phyloP scores from a whole-genome alignment of 2,888 invertebrate genomes.

The Flabesymbios commensalis region DNA sequence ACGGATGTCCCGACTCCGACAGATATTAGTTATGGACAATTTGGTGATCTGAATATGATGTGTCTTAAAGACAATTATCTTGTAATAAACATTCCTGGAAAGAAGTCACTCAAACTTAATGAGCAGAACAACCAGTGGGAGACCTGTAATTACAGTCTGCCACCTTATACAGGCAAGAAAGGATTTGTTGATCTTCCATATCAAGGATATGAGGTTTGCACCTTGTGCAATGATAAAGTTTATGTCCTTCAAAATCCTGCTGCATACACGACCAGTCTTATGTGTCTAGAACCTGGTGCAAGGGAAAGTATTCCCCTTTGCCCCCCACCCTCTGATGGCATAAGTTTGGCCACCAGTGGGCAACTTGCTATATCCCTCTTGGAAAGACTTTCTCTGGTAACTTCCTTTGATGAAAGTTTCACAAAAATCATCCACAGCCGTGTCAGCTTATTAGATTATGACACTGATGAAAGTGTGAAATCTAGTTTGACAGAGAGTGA shows the following conservation, averaged over 20 bases:
- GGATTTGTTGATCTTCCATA: conserved; percentile 37
- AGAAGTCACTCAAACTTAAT: conserved; percentile 52
- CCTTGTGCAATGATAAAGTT: conserved; percentile 44
- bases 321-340: conserved; percentile 55
- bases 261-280: conserved; percentile 52
- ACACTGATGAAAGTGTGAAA: conserved; percentile 50
- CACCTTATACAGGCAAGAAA: conserved; percentile 35
- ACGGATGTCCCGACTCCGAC: conserved; percentile 49
- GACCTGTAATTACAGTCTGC: conserved; percentile 45
- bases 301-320: conserved; percentile 45
- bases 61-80: conserved; percentile 52
- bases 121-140: conserved; percentile 53
- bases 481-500: conserved; percentile 38
- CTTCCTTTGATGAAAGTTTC: conserved; percentile 49
- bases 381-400: conserved; percentile 40
- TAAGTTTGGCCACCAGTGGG: conserved; percentile 49
- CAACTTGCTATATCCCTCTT: conserved; percentile 39
- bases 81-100: conserved; percentile 52
- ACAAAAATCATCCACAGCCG: conserved; percentile 44
- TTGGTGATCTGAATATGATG: conserved; percentile 47
- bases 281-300: conserved; percentile 45
- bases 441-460: conserved; percentile 11
- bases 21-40: conserved; percentile 53
- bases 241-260: conserved; percentile 51
- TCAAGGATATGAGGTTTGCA: conserved; percentile 48